Evolutionary conservation across 2,113 vertebrate species (phyloP).

Genomic region (Illadopsis cleaveri): DNA sequence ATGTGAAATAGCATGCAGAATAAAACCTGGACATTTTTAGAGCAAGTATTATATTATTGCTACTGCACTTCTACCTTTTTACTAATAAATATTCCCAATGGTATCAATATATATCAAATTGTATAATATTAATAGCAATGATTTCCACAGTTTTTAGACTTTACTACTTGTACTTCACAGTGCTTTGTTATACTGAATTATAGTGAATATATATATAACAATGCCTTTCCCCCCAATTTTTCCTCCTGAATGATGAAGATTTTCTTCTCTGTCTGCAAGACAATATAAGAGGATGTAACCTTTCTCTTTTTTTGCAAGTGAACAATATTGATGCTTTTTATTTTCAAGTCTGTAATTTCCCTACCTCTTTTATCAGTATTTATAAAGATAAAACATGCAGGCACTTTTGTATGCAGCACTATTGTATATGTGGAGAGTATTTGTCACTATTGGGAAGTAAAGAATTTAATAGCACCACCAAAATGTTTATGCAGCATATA

Average conservation of each 20-base stretch:
- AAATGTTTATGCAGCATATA: not conserved
- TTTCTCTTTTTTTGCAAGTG: not conserved
- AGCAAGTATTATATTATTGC: not conserved
- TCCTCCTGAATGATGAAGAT: not conserved
- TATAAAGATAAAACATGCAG: conserved; percentile 3
- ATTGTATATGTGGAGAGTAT: not conserved
- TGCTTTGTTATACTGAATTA: conserved; percentile 15
- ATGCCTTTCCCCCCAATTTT: not conserved
- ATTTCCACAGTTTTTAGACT: conserved; percentile 9
- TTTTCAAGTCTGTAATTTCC: conserved; percentile 38
- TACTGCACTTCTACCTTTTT: not conserved
- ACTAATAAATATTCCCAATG: not conserved
- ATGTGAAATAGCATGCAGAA: not conserved
- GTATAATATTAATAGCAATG: not conserved
- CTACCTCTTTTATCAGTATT: conserved; percentile 1
- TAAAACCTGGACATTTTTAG: not conserved
- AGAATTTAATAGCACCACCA: not conserved
- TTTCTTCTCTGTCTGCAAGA: conserved; percentile 24
- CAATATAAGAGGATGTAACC: not conserved
- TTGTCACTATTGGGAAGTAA: not conserved
- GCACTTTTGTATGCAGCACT: not conserved
- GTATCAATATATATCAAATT: not conserved
- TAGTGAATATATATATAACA: not conserved
- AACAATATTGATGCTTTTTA: conserved; percentile 16
- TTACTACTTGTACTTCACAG: not conserved